Percentiles rank a stretch among this genome's conserved stretches.
Conservation (phyloP, 1,140 invertebrate genomes). For the Ruditapes philippinarum region DNA sequence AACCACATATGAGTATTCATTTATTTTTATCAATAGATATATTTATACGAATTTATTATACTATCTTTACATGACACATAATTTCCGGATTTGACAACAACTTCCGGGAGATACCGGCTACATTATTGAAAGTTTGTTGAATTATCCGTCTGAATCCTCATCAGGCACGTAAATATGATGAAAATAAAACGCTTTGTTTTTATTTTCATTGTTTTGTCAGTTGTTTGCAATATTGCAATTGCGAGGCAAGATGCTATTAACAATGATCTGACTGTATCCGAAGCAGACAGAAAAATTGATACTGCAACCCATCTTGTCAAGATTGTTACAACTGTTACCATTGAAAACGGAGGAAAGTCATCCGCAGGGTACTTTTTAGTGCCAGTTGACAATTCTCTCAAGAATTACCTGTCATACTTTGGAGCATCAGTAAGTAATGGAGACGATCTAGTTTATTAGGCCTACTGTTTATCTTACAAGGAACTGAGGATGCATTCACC, state of each 20-base stretch:
- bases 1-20: no score
- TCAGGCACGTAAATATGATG: neutral
- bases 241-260: slow-evolving; percentile 79
- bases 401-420: slow-evolving; percentile 91
- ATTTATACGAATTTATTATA: no score
- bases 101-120: slow-evolving; percentile 62
- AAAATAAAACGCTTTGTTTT: neutral
- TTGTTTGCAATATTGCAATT: slow-evolving; percentile 66
- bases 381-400: slow-evolving; percentile 90
- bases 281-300: slow-evolving; percentile 95
- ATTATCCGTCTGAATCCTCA: neutral
- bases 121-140: neutral
- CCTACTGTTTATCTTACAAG: no score
- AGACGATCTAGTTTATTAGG: no score
- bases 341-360: slow-evolving; percentile 93
- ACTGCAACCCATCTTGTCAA: slow-evolving; percentile 95
- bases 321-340: slow-evolving; percentile 92
- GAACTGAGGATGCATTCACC: no score
- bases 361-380: slow-evolving; percentile 91
- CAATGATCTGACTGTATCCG: slow-evolving; percentile 89
- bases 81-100: slow-evolving; percentile 60
- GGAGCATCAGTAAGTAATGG: slow-evolving; percentile 88
- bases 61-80: slow-evolving; percentile 56
- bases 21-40: no score
- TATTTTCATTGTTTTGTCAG: slow-evolving; percentile 54